Conservation (phyloP, 2,113 vertebrate genomes). For the Zosterops hypoxanthus region DNA sequence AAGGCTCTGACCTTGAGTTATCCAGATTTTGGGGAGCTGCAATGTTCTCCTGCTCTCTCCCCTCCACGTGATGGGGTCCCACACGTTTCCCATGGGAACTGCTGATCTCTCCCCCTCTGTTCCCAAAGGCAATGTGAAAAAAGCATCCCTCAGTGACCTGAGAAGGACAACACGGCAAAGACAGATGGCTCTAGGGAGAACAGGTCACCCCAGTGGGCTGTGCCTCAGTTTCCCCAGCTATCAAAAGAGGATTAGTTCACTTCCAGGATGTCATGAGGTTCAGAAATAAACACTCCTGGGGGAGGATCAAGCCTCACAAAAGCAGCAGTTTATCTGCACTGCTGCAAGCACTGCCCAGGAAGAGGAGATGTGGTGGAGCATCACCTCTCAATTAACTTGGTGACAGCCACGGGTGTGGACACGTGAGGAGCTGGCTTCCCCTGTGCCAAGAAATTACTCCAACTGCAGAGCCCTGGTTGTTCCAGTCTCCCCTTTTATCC, state of each 20-base stretch:
- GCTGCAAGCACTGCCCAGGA: not conserved
- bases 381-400: not conserved
- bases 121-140: not conserved
- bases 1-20: not conserved
- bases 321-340: not conserved
- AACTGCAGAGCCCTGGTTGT: not conserved
- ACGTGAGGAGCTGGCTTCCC: rapidly evolving
- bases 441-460: not conserved
- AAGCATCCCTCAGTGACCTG: not conserved
- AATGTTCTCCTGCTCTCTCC: not conserved
- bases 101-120: not conserved
- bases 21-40: not conserved
- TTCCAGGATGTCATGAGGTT: not conserved
- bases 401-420: not conserved
- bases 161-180: not conserved
- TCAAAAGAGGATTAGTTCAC: not conserved
- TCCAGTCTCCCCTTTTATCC: not conserved
- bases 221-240: not conserved
- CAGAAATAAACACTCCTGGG: not conserved
- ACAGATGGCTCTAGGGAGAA: not conserved
- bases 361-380: not conserved
- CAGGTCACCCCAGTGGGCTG: not conserved
- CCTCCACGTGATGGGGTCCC: not conserved
- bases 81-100: not conserved
- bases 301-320: not conserved